Evolutionary conservation across 1,140 invertebrate genomes (phyloP).

Genomic region (Caenorhabditis remanei): DNA sequence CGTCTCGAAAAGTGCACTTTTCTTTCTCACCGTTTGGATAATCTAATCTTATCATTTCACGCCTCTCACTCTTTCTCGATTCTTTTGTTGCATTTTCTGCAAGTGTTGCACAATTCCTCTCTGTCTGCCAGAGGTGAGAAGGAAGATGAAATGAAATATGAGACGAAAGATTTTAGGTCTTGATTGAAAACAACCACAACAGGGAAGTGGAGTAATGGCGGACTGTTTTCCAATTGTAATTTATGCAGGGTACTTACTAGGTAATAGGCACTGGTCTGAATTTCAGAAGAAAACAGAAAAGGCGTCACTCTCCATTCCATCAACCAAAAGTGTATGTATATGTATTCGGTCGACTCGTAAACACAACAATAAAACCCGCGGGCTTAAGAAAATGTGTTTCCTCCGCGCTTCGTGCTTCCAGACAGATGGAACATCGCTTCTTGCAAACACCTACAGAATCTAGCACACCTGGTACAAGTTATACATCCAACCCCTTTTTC

Average conservation of each 20-base stretch:
- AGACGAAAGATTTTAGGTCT: neutral
- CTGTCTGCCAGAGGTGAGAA: neutral
- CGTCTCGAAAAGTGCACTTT: conserved; percentile 34
- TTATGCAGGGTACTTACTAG: neutral
- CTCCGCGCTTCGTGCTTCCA: too few species aligned
- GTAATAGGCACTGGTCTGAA: neutral
- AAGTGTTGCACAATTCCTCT: conserved; percentile 19
- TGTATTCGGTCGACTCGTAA: conserved; percentile 32
- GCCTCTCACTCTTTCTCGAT: neutral
- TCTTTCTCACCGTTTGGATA: conserved; percentile 26
- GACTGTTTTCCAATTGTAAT: neutral
- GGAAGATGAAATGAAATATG: neutral
- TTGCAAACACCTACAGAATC: neutral
- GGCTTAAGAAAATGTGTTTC: conserved; percentile 52
- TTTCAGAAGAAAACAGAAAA: neutral
- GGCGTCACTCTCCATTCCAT: neutral
- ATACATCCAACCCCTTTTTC: neutral
- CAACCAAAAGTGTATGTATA: conserved; percentile 24
- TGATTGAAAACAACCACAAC: neutral
- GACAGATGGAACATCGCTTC: conserved; percentile 16
- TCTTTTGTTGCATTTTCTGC: conserved; percentile 12
- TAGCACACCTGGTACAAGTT: conserved; percentile 5
- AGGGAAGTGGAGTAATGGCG: neutral
- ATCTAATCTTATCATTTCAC: conserved; percentile 51
- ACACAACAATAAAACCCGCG: conserved; percentile 42